Evolutionary conservation across 2,113 vertebrate genomes (phyloP).

Genomic region (Conger conger): DNA sequence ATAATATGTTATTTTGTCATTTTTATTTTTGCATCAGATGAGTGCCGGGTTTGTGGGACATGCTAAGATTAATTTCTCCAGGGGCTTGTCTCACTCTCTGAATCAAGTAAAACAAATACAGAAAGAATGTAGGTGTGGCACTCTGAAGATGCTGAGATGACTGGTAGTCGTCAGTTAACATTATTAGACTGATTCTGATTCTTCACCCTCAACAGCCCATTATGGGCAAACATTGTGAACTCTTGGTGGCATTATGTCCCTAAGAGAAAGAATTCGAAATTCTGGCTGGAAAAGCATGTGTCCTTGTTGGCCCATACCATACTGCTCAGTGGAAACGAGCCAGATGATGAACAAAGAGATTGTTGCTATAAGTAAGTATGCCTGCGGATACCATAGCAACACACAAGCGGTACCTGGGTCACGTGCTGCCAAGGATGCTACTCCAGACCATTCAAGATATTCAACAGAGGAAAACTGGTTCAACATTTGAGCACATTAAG

Average conservation of each 20-base stretch:
- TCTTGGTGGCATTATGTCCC: not conserved
- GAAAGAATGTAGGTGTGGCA: too few relatives aligned
- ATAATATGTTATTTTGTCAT: too few relatives aligned
- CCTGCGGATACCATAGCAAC: not conserved
- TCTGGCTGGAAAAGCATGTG: slow-evolving; percentile 7
- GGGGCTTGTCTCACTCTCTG: too few relatives aligned
- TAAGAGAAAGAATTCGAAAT: not conserved
- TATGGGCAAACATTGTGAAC: not conserved
- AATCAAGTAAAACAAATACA: too few relatives aligned
- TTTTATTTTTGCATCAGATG: too few relatives aligned
- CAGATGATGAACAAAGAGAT: not conserved
- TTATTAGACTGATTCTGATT: not conserved
- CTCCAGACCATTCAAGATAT: not conserved
- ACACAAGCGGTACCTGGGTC: not conserved
- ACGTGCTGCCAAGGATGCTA: not conserved
- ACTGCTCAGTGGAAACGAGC: not conserved
- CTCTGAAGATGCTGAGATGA: too few relatives aligned
- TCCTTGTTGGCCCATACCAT: not conserved
- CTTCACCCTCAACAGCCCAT: too few relatives aligned
- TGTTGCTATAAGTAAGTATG: too few relatives aligned
- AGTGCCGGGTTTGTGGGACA: too few relatives aligned
- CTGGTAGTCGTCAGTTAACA: not conserved
- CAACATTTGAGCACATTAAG: too few relatives aligned
- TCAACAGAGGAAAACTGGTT: too few relatives aligned
- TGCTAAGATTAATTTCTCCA: too few relatives aligned